These are phyloP conservation scores for Percopsis transmontana DNA, from an alignment of 2,113 vertebrate genomes.

Conservation along the genomic window DNA sequence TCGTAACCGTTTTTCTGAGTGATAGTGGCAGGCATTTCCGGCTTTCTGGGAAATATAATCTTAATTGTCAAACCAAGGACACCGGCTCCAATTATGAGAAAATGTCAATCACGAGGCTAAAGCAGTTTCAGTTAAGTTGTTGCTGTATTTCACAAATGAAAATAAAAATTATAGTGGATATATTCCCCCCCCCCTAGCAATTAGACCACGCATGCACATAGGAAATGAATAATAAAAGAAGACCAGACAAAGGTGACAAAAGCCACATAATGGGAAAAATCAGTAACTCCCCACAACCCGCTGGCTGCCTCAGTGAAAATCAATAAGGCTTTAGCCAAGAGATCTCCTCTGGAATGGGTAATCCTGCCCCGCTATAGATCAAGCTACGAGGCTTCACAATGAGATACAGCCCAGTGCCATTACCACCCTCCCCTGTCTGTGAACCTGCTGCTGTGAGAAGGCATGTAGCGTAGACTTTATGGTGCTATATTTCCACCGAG, in stretches of 20 bases:
- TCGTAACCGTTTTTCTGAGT: too few species aligned
- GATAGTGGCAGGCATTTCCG: too few species aligned
- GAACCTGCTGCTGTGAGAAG: slow-evolving; percentile 45
- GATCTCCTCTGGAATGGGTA: slow-evolving; percentile 33
- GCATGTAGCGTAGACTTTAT: slow-evolving; percentile 15
- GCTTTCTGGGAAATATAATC: neutral
- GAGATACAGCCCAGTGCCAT: slow-evolving; percentile 6
- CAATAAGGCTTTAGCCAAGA: slow-evolving; percentile 46
- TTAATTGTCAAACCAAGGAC: neutral
- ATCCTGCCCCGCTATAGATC: slow-evolving; percentile 32
- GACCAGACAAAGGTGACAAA: slow-evolving; percentile 46
- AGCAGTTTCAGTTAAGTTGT: slow-evolving; percentile 19
- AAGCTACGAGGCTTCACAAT: slow-evolving; percentile 5
- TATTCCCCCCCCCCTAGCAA: slow-evolving; percentile 13
- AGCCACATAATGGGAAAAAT: slow-evolving; percentile 55
- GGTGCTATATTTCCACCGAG: slow-evolving; percentile 58
- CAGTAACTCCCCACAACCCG: slow-evolving; percentile 41
- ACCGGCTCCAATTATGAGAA: neutral
- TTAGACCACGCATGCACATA: slow-evolving; percentile 24
- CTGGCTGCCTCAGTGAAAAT: slow-evolving; percentile 59
- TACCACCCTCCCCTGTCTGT: neutral
- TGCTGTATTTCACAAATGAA: slow-evolving; percentile 14
- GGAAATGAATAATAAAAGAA: neutral
- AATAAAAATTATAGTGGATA: slow-evolving; percentile 47
- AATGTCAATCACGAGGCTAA: neutral